phyloP scores from a whole-genome alignment of 2,113 vertebrate species.

The Osmerus mordax region DNA sequence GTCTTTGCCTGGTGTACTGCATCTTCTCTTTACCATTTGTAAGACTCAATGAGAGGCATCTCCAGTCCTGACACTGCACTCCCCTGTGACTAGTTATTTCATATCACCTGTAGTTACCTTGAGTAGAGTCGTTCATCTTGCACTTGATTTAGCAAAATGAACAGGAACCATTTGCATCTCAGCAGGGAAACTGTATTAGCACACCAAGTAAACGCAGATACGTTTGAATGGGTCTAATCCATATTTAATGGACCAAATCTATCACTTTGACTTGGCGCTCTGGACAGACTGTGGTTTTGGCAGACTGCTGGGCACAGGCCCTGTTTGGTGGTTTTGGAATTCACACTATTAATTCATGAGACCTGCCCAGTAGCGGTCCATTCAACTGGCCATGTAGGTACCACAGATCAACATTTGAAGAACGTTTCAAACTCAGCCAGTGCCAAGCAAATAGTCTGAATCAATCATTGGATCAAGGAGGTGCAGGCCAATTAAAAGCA shows the following conservation, averaged over 20 bases:
- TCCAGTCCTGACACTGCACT: background rate
- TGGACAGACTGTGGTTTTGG: conserved; percentile 9
- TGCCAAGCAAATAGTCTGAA: background rate
- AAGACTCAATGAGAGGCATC: conserved; percentile 25
- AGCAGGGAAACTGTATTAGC: background rate
- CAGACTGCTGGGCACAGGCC: conserved; percentile 33
- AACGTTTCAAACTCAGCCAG: too few relatives aligned
- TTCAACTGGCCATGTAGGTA: background rate
- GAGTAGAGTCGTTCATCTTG: background rate
- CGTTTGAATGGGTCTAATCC: conserved; percentile 4
- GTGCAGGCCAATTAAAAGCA: background rate
- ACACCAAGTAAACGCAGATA: background rate
- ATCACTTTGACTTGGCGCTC: background rate
- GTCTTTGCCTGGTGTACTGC: conserved; percentile 38
- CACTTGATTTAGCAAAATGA: conserved; percentile 16
- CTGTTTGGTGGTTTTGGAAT: conserved; percentile 27
- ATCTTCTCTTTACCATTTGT: conserved; percentile 52
- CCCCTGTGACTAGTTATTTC: conserved; percentile 16
- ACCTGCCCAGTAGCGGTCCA: background rate
- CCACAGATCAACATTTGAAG: too few relatives aligned
- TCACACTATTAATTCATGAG: conserved; percentile 39
- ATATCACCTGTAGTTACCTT: conserved; percentile 23
- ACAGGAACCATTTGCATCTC: too few relatives aligned
- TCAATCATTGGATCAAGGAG: background rate
- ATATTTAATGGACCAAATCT: conserved; percentile 4